These are phyloP conservation scores for Leptoclinus maculatus DNA, from an alignment of 2,797 vertebrate genomes.

Conservation along the genomic window DNA sequence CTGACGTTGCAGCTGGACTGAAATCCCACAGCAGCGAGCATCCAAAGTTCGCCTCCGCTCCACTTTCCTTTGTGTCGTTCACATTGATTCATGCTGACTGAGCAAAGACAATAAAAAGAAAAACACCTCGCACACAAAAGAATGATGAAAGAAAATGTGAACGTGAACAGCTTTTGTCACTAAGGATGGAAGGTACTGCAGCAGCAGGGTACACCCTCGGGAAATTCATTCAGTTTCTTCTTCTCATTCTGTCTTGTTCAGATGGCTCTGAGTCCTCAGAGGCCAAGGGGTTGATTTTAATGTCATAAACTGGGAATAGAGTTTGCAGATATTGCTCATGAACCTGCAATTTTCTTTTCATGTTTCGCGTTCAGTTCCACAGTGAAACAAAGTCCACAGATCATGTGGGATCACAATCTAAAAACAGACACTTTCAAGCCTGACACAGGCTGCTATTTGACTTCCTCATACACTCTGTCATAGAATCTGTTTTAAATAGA, in stretches of 20 bases:
- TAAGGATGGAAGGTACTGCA: background rate
- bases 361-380: slow-evolving; percentile 19
- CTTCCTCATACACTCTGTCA: background rate
- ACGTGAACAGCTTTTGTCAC: slow-evolving; percentile 20
- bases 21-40: slow-evolving; percentile 24
- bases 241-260: slow-evolving; percentile 10
- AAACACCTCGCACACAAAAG: slow-evolving; percentile 16
- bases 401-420: background rate
- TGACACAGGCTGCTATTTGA: background rate
- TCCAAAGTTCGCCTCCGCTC: slow-evolving; percentile 30
- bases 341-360: slow-evolving; percentile 16
- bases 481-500: background rate
- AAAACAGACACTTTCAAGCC: background rate
- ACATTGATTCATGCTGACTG: slow-evolving; percentile 56
- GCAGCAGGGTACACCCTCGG: background rate
- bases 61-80: slow-evolving; percentile 42
- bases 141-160: slow-evolving; percentile 34
- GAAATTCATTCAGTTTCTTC: slow-evolving; percentile 24
- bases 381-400: background rate
- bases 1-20: slow-evolving; percentile 46
- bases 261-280: slow-evolving; percentile 28
- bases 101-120: slow-evolving; percentile 32
- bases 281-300: slow-evolving; percentile 39
- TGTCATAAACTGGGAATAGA: slow-evolving; percentile 18
- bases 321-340: slow-evolving; percentile 4